Conservation (phyloP, 1,140 invertebrate species). For the Drosophila busckii region DNA sequence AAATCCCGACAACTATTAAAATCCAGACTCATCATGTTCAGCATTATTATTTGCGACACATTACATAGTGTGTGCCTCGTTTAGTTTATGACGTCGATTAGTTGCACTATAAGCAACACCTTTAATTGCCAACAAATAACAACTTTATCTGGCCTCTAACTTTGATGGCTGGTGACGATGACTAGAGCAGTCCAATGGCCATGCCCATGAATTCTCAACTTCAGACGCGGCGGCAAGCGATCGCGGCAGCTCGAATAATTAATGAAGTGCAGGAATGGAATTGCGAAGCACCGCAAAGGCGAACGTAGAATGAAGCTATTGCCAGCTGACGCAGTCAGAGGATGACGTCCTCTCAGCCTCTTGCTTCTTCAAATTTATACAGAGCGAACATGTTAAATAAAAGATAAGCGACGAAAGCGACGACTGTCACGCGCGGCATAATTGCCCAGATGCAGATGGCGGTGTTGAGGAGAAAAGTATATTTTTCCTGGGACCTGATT, state of each 20-base stretch:
- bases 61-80: slow-evolving; percentile 61
- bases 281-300: not conserved
- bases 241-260: slow-evolving; percentile 69
- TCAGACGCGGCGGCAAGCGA: slow-evolving; percentile 4
- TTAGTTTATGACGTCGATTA: slow-evolving; percentile 74
- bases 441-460: slow-evolving; percentile 18
- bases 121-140: slow-evolving; percentile 77
- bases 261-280: slow-evolving; percentile 67
- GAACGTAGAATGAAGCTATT: slow-evolving; percentile 62
- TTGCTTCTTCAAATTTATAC: slow-evolving; percentile 68
- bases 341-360: slow-evolving; percentile 4
- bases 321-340: slow-evolving; percentile 17
- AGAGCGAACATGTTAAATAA: slow-evolving; percentile 72
- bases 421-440: slow-evolving; percentile 62
- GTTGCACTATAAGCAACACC: slow-evolving; percentile 76
- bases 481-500: not conserved
- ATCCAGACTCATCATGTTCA: slow-evolving; percentile 23
- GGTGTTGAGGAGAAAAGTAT: not conserved
- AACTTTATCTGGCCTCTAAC: slow-evolving; percentile 75
- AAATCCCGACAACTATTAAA: too few relatives aligned
- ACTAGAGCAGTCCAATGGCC: slow-evolving; percentile 30
- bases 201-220: slow-evolving; percentile 35
- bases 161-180: slow-evolving; percentile 25
- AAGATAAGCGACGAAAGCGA: slow-evolving; percentile 61
- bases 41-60: slow-evolving; percentile 61